These are phyloP conservation scores for Apus apus DNA, from an alignment of 2,113 vertebrate species.

Conservation along the genomic window DNA sequence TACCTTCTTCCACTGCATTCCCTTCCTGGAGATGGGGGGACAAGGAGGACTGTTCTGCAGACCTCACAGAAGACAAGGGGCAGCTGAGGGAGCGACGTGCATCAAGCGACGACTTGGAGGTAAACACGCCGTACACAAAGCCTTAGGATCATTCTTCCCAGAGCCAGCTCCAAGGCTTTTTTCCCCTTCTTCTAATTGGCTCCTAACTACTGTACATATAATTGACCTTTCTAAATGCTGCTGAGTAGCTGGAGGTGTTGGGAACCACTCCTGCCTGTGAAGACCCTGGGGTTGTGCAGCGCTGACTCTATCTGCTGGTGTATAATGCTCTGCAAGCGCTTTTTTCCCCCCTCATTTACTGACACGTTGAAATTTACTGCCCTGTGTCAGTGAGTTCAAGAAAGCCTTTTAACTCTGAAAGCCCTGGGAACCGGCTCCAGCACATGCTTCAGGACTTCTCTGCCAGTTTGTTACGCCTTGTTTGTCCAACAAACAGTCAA, in stretches of 20 bases:
- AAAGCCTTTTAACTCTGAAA: slow-evolving; percentile 60
- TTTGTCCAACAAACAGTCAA: slow-evolving; percentile 59
- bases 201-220: background rate
- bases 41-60: background rate
- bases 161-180: background rate
- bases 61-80: background rate
- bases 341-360: background rate
- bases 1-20: background rate
- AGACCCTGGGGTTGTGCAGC: background rate
- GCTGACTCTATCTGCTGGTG: background rate
- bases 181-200: background rate
- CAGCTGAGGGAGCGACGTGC: background rate
- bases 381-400: slow-evolving; percentile 49
- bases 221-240: slow-evolving; percentile 41
- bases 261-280: background rate
- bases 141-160: background rate
- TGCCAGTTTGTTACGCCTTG: slow-evolving; percentile 7
- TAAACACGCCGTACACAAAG: background rate
- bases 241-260: slow-evolving; percentile 12
- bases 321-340: background rate
- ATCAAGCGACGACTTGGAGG: background rate
- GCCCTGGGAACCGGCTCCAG: slow-evolving; percentile 3
- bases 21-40: rapidly evolving
- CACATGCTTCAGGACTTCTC: slow-evolving; percentile 19
- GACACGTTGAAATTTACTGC: slow-evolving; percentile 53